A percentile compares a stretch with the other conserved stretches of the same genome.
Evolutionary conservation across 1,140 invertebrate species (phyloP).

Genomic region (Sarcophaga peregrina): DNA sequence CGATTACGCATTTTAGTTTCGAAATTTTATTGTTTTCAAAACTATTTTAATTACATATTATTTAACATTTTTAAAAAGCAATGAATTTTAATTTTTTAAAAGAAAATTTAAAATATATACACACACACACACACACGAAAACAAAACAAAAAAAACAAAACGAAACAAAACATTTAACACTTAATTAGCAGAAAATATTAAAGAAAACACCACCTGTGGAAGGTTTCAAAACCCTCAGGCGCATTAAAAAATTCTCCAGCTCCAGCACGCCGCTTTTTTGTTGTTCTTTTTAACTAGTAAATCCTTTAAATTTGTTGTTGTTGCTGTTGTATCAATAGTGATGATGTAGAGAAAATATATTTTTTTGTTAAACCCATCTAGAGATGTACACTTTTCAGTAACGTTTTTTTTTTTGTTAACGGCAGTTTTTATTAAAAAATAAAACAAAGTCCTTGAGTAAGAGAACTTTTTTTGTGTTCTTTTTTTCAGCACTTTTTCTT

Average conservation of each 20-base stretch:
- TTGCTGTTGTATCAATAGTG: too few relatives aligned
- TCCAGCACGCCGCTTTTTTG: constrained; percentile 43
- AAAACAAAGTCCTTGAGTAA: not conserved
- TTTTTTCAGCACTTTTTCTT: constrained; percentile 9
- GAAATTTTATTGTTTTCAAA: too few relatives aligned
- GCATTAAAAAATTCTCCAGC: constrained; percentile 27
- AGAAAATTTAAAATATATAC: too few relatives aligned
- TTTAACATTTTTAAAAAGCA: too few relatives aligned
- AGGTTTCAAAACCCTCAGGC: constrained; percentile 40
- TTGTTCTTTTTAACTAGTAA: too few relatives aligned
- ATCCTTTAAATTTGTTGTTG: too few relatives aligned
- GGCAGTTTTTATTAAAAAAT: not conserved
- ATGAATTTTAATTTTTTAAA: not conserved
- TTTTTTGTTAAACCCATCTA: not conserved
- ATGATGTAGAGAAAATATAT: not conserved
- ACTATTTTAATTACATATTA: too few relatives aligned
- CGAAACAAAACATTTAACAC: constrained; percentile 21
- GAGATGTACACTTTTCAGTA: not conserved
- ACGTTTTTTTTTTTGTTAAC: not conserved
- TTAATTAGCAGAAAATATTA: not conserved
- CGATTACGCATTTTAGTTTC: constrained; percentile 63
- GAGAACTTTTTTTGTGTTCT: not conserved
- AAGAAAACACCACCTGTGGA: constrained; percentile 42
- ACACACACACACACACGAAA: too few relatives aligned
- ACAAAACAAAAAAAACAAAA: not conserved